Conservation (phyloP, 2,888 invertebrate species). For the Scaptodrosophila latifasciaeformis region DNA sequence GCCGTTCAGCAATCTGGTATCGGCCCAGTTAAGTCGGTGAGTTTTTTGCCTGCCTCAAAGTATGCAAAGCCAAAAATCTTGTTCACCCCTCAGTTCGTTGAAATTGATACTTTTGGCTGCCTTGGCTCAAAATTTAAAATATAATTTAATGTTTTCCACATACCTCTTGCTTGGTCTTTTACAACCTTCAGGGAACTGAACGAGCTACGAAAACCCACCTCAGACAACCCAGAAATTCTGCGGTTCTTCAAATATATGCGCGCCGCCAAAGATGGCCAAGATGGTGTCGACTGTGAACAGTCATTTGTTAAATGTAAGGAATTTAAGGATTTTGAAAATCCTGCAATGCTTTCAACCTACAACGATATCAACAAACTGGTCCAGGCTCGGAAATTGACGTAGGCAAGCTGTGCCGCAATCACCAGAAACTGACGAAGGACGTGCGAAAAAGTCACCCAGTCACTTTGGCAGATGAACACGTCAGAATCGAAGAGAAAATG, state of each 20-base stretch:
- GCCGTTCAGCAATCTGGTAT: constrained; percentile 91
- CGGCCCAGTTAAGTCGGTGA: constrained; percentile 90
- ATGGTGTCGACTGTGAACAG: constrained; percentile 84
- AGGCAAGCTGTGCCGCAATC: constrained; percentile 16
- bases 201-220: constrained; percentile 88
- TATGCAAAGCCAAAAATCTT: constrained; percentile 33
- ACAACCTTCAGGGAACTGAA: constrained; percentile 84
- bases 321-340: constrained; percentile 80
- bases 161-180: neutral
- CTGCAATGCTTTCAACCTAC: constrained; percentile 90
- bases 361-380: constrained; percentile 92
- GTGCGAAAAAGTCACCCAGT: constrained; percentile 39
- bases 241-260: constrained; percentile 94
- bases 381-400: constrained; percentile 81
- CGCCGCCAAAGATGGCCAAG: constrained; percentile 90
- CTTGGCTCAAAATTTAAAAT: neutral
- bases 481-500: too few relatives aligned
- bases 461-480: constrained; percentile 29
- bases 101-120: neutral
- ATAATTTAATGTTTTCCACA: constrained; percentile 15
- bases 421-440: neutral
- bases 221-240: constrained; percentile 90
- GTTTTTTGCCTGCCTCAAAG: constrained; percentile 43
- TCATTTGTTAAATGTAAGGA: constrained; percentile 81
- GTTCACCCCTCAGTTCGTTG: neutral